phyloP scores from a whole-genome alignment of 2,797 vertebrate species.

The Ataeniobius toweri region DNA sequence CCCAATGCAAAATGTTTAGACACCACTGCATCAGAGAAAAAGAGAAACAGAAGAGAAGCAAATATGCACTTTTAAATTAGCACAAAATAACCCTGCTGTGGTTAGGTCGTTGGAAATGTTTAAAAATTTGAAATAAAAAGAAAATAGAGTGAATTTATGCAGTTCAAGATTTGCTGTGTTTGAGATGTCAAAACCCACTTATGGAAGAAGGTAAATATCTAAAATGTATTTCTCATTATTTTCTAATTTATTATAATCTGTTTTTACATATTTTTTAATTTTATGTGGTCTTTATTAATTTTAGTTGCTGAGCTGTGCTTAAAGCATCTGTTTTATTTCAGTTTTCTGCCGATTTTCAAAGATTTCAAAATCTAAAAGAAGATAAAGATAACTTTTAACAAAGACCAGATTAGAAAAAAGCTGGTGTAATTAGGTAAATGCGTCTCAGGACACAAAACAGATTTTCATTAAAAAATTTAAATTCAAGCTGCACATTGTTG shows the following conservation, averaged over 20 bases:
- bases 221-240: neutral
- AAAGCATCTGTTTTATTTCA: neutral
- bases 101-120: neutral
- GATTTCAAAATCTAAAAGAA: neutral
- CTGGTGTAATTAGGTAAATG: conserved; percentile 23
- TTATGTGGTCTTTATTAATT: neutral
- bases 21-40: neutral
- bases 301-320: conserved; percentile 7
- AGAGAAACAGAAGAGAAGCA: neutral
- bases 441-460: conserved; percentile 28
- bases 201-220: neutral
- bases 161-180: neutral
- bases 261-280: neutral
- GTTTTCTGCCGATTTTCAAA: too few relatives aligned
- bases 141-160: neutral
- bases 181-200: neutral
- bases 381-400: conserved; percentile 14
- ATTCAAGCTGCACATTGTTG: conserved; percentile 57
- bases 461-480: conserved; percentile 51
- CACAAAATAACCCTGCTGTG: neutral
- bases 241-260: neutral
- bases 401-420: conserved; percentile 4
- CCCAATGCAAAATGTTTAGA: too few relatives aligned
- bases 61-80: neutral
- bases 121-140: neutral